These are phyloP conservation scores for Hafferia zeledoni DNA, from an alignment of 2,797 vertebrate species.

Conservation along the genomic window DNA sequence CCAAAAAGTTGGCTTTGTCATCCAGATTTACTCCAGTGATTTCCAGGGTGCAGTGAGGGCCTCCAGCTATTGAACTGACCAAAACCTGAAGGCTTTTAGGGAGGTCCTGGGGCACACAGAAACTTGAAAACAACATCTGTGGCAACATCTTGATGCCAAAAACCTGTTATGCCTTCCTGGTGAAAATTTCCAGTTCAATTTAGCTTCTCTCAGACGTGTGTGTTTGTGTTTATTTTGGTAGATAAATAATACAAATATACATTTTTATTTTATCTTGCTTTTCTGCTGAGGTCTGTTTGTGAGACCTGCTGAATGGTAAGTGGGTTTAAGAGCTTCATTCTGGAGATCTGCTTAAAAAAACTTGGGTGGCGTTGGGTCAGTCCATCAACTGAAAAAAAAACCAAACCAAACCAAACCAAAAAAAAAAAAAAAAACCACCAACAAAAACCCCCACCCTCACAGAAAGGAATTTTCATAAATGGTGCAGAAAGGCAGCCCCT, in stretches of 20 bases:
- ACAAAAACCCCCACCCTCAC: too few relatives aligned
- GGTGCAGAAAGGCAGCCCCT: too few relatives aligned
- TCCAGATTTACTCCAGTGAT: neutral
- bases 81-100: neutral
- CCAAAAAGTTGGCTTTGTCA: neutral
- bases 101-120: neutral
- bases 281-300: neutral
- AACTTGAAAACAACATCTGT: neutral
- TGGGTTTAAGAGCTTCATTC: neutral
- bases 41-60: neutral
- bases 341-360: neutral
- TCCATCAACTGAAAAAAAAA: neutral
- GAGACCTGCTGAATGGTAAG: neutral
- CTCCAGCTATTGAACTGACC: neutral
- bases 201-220: neutral
- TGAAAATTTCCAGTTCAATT: neutral
- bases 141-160: neutral
- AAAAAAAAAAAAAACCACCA: too few relatives aligned
- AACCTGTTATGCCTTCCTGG: neutral
- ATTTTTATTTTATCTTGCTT: neutral
- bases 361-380: neutral
- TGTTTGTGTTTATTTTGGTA: neutral
- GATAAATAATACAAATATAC: neutral
- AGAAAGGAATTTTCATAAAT: too few relatives aligned
- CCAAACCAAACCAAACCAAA: too few relatives aligned